A percentile compares a stretch with the other conserved stretches of the same genome.
These are phyloP conservation scores for Macrostomum lignano DNA, from an alignment of 1,140 invertebrate genomes.

Conservation along the genomic window DNA sequence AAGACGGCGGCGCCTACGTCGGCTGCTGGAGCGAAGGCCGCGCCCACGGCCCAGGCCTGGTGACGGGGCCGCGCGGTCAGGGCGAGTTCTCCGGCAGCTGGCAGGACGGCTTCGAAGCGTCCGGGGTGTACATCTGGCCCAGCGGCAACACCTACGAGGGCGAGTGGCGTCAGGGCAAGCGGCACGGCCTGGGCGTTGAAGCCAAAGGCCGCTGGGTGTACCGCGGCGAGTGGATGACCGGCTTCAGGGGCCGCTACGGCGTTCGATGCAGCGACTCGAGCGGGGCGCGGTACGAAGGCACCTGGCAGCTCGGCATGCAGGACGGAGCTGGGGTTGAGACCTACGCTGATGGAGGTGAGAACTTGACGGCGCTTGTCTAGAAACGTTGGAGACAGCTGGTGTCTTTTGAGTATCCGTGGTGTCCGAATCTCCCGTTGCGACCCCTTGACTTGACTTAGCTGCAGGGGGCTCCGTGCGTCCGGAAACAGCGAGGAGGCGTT, in stretches of 20 bases:
- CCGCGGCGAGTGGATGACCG: constrained; percentile 95
- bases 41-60: constrained; percentile 28
- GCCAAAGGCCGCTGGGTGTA: constrained; percentile 82
- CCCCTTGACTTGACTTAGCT: too few species aligned
- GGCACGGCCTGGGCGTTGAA: constrained; percentile 86
- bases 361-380: too few species aligned
- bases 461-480: too few species aligned
- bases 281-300: constrained; percentile 89
- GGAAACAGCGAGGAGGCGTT: too few species aligned
- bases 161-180: constrained; percentile 95
- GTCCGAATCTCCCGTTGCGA: too few species aligned
- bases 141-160: constrained; percentile 87
- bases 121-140: constrained; percentile 86
- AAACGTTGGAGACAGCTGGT: too few species aligned
- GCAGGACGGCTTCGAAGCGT: constrained; percentile 95
- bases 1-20: constrained; percentile 95
- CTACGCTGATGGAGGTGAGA: constrained; percentile 78
- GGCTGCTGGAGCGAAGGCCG: constrained; percentile 91
- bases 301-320: constrained; percentile 89
- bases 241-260: constrained; percentile 90
- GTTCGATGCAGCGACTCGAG: constrained; percentile 71
- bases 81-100: constrained; percentile 93
- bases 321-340: constrained; percentile 98
- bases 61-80: constrained; percentile 39
- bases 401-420: too few species aligned